phyloP scores from a whole-genome alignment of 2,888 invertebrate species.

The Tipula vernalis region DNA sequence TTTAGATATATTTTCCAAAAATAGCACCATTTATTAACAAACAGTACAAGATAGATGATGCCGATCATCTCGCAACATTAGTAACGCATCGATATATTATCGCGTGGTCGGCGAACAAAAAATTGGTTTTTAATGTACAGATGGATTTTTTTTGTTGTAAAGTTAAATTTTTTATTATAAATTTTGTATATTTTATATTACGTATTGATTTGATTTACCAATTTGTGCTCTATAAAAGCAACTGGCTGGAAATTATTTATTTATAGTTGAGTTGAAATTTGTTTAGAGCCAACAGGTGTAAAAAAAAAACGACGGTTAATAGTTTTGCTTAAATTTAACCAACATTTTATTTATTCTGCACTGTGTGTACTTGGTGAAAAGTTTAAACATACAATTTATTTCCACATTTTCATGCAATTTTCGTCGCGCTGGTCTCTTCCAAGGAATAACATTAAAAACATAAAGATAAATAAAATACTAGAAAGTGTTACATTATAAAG shows the following conservation, averaged over 20 bases:
- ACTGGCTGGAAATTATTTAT: background rate
- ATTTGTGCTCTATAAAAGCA: conserved; percentile 4
- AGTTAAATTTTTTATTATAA: no score
- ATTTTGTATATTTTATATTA: no score
- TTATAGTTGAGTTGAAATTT: background rate
- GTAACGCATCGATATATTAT: no score
- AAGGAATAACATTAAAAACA: background rate
- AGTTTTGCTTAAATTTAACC: background rate
- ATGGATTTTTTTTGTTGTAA: background rate
- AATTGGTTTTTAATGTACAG: background rate
- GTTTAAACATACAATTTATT: background rate
- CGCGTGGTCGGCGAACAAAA: background rate
- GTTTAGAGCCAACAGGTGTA: background rate
- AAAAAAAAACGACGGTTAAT: background rate
- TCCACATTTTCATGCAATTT: background rate
- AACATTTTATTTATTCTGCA: background rate
- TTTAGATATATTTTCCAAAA: background rate
- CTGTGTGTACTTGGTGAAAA: background rate
- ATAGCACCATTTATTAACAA: background rate
- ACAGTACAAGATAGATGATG: background rate
- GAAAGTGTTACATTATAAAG: conserved; percentile 6
- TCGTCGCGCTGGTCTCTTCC: background rate
- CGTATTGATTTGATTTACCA: background rate
- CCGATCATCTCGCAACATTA: background rate
- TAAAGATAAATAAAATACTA: background rate